Conservation (phyloP, 1,140 invertebrate species). For the Mercenaria mercenaria region DNA sequence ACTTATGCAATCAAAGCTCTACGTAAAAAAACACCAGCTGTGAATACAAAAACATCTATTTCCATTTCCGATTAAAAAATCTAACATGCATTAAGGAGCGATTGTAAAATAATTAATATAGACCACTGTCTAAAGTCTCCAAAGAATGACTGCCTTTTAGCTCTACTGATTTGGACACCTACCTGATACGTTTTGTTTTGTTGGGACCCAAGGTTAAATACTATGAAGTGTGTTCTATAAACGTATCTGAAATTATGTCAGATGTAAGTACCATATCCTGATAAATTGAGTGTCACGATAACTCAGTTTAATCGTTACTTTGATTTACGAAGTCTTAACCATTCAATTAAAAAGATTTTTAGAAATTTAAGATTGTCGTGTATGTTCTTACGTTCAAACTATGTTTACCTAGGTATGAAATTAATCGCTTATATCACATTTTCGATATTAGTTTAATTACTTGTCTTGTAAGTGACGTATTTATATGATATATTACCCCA, state of each 20-base stretch:
- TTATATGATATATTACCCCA: not conserved
- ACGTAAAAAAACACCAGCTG: no score
- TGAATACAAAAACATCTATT: no score
- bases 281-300: conserved; percentile 17
- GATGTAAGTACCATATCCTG: not conserved
- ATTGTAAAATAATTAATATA: no score
- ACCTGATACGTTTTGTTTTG: no score
- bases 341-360: not conserved
- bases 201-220: no score
- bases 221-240: no score
- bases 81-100: no score
- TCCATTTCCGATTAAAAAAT: no score
- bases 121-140: no score
- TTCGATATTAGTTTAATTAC: conserved; percentile 2
- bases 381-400: not conserved
- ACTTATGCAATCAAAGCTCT: no score
- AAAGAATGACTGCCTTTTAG: no score
- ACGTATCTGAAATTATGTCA: not conserved
- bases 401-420: conserved; percentile 6
- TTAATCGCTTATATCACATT: not conserved
- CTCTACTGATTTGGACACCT: no score
- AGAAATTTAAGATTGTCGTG: not conserved
- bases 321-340: not conserved
- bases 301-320: not conserved
- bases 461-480: not conserved